These are phyloP conservation scores for Trogon surrucura DNA, from an alignment of 2,113 vertebrate species.

Conservation along the genomic window DNA sequence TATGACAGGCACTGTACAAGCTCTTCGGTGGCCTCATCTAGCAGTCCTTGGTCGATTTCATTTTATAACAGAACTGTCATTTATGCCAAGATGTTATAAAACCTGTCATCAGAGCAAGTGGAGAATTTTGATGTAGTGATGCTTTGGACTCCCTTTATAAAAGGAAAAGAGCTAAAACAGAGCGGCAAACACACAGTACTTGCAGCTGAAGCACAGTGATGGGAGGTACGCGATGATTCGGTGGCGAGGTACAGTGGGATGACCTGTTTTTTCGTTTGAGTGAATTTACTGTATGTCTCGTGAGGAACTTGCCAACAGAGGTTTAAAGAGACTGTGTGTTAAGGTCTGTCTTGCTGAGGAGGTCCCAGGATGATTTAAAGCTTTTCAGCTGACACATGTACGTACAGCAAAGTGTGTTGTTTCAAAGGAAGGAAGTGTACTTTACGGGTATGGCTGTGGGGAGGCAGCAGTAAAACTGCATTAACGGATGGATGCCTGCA, in stretches of 20 bases:
- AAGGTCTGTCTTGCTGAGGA: not conserved
- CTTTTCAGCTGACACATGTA: not conserved
- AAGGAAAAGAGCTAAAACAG: not conserved
- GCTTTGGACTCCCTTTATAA: not conserved
- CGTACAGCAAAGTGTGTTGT: not conserved
- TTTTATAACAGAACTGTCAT: not conserved
- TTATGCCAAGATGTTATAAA: not conserved
- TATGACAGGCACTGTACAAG: not conserved
- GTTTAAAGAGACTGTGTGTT: not conserved
- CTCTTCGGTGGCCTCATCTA: not conserved
- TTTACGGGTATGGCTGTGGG: not conserved
- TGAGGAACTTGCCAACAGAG: not conserved
- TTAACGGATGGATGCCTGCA: not conserved
- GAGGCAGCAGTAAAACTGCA: not conserved
- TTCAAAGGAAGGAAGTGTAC: not conserved
- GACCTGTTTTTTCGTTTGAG: not conserved
- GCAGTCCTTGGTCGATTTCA: not conserved
- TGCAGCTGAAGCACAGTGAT: not conserved
- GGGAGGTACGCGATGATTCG: not conserved
- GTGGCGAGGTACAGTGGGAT: not conserved
- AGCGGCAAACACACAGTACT: not conserved
- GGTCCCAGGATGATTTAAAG: not conserved
- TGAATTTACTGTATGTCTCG: not conserved
- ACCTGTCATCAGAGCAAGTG: not conserved
- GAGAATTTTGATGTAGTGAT: not conserved